Percentiles rank a stretch among this genome's conserved stretches.
Evolutionary conservation across 2,113 vertebrate genomes (phyloP).

Genomic region (Mus musculus): DNA sequence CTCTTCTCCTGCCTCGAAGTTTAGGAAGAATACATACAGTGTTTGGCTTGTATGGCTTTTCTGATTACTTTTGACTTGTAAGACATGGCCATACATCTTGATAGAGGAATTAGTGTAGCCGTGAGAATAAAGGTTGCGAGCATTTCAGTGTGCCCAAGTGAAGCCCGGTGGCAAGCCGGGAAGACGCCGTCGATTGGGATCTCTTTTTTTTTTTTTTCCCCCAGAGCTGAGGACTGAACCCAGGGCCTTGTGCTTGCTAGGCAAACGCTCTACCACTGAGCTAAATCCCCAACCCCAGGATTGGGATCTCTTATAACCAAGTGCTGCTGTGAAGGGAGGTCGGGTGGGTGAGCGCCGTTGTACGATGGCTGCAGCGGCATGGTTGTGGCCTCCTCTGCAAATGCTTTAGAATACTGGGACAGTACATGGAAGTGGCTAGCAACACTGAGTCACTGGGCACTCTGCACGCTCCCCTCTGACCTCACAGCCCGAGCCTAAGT

Average conservation of each 20-base stretch:
- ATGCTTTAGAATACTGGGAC: not conserved
- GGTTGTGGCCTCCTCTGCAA: not conserved
- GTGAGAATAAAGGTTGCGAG: conserved; percentile 54
- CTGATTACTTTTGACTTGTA: conserved; percentile 71
- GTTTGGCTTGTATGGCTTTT: conserved; percentile 66
- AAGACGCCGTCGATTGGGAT: conserved; percentile 36
- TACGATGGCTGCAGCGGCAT: not conserved
- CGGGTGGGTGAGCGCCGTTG: not conserved
- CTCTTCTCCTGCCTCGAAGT: conserved; percentile 57
- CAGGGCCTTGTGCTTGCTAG: no score
- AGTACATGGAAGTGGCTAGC: conserved; percentile 6
- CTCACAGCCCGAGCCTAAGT: conserved; percentile 8
- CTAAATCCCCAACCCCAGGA: no score
- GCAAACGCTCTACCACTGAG: no score
- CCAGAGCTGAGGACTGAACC: no score
- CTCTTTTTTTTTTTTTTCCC: no score
- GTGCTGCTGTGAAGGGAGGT: not conserved
- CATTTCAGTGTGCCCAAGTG: conserved; percentile 49
- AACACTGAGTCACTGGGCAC: not conserved
- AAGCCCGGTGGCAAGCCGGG: conserved; percentile 46
- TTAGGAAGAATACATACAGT: conserved; percentile 60
- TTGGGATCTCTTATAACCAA: conserved; percentile 43
- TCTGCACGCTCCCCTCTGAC: not conserved
- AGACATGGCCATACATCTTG: conserved; percentile 68
- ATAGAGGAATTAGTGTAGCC: conserved; percentile 66